A percentile compares a stretch with the other conserved stretches of the same genome.
These are phyloP conservation scores for Neelides sp. DNA, from an alignment of 1,140 invertebrate genomes.

Conservation along the genomic window DNA sequence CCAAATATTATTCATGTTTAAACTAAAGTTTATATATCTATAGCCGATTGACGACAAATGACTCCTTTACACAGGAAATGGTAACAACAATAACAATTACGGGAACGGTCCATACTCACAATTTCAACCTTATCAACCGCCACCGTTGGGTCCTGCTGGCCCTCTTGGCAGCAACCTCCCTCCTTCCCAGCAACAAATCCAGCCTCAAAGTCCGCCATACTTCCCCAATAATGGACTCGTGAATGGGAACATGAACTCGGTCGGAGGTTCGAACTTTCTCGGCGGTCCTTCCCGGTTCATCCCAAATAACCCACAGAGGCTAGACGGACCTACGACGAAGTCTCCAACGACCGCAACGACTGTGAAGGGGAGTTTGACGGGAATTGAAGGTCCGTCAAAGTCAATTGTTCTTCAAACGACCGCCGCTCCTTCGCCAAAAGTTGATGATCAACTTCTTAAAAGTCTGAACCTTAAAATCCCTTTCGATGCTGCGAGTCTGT, in stretches of 20 bases:
- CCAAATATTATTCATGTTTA: no score
- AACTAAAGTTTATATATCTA: no score
- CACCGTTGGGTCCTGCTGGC: background rate
- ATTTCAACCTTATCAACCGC: conserved; percentile 9
- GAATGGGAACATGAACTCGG: no score
- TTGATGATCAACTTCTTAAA: conserved; percentile 4
- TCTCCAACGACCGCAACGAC: conserved; percentile 3
- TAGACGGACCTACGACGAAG: conserved; percentile 2
- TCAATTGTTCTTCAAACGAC: background rate
- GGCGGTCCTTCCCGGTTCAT: conserved; percentile 9
- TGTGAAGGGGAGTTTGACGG: conserved; percentile 3
- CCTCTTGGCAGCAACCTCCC: conserved; percentile 12
- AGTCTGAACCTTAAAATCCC: no score
- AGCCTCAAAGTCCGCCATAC: conserved; percentile 6
- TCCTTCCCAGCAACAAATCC: conserved; percentile 2
- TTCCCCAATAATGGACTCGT: conserved; percentile 4
- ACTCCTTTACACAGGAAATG: no score
- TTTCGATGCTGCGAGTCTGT: no score
- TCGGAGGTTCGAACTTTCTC: no score
- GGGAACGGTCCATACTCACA: conserved; percentile 1
- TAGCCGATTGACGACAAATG: no score
- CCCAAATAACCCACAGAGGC: background rate
- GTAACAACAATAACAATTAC: conserved; percentile 15
- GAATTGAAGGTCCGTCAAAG: no score
- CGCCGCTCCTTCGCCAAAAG: background rate